Evolutionary conservation across 2,888 invertebrate species (phyloP).

Genomic region (Hyles lineata): DNA sequence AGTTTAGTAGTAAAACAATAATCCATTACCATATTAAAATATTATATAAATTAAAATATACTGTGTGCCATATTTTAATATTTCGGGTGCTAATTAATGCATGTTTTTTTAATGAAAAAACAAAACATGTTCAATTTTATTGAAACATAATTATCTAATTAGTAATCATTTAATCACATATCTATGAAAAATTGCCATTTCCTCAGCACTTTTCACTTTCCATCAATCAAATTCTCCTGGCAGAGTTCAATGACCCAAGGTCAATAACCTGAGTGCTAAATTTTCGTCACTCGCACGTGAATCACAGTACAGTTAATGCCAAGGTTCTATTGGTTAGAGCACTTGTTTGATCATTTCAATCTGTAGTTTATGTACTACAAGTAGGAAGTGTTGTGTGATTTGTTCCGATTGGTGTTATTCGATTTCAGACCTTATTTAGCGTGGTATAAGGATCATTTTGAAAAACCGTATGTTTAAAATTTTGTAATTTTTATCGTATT

Average conservation of each 20-base stretch:
- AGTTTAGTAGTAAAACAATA: no score
- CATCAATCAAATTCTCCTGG: constrained; percentile 17
- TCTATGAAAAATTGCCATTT: neutral
- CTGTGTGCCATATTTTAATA: no score
- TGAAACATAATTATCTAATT: neutral
- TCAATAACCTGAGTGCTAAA: constrained; percentile 58
- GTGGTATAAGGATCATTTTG: neutral
- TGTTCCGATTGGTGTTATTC: neutral
- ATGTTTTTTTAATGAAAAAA: no score
- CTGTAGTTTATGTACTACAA: constrained; percentile 18
- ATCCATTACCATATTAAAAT: no score
- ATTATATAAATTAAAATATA: no score
- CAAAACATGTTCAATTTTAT: no score
- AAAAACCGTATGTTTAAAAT: no score
- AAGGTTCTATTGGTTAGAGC: constrained; percentile 56
- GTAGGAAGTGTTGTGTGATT: neutral
- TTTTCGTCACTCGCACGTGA: constrained; percentile 53
- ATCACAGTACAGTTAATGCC: constrained; percentile 57
- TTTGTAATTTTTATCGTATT: neutral
- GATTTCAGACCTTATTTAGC: neutral
- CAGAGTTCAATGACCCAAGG: constrained; percentile 60
- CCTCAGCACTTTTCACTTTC: constrained; percentile 42
- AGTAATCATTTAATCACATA: neutral
- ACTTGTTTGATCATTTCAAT: constrained; percentile 35
- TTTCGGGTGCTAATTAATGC: no score